Evolutionary conservation across 2,888 invertebrate genomes (phyloP).

Genomic region (Caenorhabditis sulstoni): DNA sequence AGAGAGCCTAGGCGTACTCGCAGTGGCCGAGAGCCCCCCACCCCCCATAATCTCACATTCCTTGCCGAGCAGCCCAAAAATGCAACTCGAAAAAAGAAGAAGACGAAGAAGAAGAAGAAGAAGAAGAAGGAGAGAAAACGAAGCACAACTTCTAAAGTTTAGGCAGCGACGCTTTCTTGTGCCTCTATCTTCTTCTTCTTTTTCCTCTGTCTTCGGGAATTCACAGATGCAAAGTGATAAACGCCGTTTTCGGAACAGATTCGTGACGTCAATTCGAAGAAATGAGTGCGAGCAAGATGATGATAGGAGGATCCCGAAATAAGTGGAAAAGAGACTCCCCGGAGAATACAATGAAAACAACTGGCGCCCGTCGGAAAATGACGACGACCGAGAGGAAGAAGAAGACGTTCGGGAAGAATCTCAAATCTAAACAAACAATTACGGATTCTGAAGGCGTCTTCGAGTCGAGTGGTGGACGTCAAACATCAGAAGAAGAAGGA

Average conservation of each 20-base stretch:
- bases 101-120: conserved; percentile 1
- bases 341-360: conserved; percentile 29
- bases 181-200: too few relatives aligned
- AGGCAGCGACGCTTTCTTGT: conserved; percentile 15
- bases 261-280: conserved; percentile 15
- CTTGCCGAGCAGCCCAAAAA: conserved; percentile 29
- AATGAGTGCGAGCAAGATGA: conserved; percentile 23
- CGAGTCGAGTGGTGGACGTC: conserved; percentile 17
- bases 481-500: conserved; percentile 29
- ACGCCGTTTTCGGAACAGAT: conserved; percentile 11
- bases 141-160: conserved; percentile 33
- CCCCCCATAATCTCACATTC: conserved; percentile 57
- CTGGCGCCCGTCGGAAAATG: background rate
- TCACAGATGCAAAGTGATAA: conserved; percentile 13
- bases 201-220: too few relatives aligned
- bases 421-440: conserved; percentile 44
- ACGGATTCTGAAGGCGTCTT: conserved; percentile 27
- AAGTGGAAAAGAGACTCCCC: conserved; percentile 29
- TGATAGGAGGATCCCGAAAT: conserved; percentile 17
- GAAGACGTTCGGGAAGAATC: conserved; percentile 22
- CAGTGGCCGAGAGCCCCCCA: conserved; percentile 13
- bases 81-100: conserved; percentile 47
- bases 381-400: background rate
- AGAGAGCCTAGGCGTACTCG: conserved; percentile 43
- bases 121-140: conserved; percentile 13